These are phyloP conservation scores for Forbesichthys agassizii DNA, from an alignment of 2,113 vertebrate species.

Conservation along the genomic window DNA sequence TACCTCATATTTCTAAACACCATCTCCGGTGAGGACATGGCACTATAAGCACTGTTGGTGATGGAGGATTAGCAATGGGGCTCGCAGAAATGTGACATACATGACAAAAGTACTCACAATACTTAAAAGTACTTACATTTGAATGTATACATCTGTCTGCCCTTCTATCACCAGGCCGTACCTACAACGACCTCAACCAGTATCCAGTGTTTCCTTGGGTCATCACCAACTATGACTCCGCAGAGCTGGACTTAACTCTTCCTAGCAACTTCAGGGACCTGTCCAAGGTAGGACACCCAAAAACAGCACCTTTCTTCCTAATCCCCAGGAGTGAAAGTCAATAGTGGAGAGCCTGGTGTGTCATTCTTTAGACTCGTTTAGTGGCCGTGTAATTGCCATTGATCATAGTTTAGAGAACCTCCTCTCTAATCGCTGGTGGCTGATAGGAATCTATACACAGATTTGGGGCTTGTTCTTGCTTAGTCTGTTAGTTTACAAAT, in stretches of 20 bases:
- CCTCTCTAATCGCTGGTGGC: conserved; percentile 44
- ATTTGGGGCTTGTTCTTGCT: neutral
- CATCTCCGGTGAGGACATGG: conserved; percentile 83
- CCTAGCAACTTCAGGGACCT: conserved; percentile 99
- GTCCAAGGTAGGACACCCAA: conserved; percentile 85
- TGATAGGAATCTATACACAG: conserved; percentile 44
- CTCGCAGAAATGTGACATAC: neutral
- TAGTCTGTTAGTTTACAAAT: neutral
- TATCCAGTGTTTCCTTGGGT: conserved; percentile 99
- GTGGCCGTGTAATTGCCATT: conserved; percentile 55
- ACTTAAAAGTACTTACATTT: no score
- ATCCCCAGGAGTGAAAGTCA: no score
- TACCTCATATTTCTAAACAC: conserved; percentile 97
- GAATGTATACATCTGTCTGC: neutral
- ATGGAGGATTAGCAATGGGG: neutral
- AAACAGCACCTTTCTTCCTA: neutral
- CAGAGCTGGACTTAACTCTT: conserved; percentile 93
- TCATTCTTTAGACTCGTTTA: conserved; percentile 31
- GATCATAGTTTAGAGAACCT: conserved; percentile 60
- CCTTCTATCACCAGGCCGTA: conserved; percentile 79
- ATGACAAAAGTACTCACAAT: no score
- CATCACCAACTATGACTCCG: conserved; percentile 96
- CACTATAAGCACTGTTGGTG: neutral
- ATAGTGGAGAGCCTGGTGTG: neutral
- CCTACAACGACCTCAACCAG: conserved; percentile 95